These are phyloP conservation scores for Laupala kohalensis DNA, from an alignment of 1,140 invertebrate genomes.

Conservation along the genomic window DNA sequence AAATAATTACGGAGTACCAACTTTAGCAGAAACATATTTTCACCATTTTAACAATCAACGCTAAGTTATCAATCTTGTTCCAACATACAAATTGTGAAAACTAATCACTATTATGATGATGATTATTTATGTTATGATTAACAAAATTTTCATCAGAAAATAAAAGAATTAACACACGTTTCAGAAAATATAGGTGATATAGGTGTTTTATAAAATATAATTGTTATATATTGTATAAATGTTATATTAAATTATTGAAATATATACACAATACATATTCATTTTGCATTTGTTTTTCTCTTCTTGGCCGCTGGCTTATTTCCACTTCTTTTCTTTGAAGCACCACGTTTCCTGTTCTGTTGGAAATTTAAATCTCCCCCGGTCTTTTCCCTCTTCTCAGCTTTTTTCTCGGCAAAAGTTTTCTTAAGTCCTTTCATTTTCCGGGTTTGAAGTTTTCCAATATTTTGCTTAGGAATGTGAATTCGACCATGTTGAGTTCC, in stretches of 20 bases:
- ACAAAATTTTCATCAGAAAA: too few relatives aligned
- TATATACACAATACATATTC: not conserved
- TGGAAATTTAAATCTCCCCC: not conserved
- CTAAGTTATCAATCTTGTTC: too few relatives aligned
- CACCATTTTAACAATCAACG: too few relatives aligned
- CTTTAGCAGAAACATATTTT: too few relatives aligned
- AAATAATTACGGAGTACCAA: too few relatives aligned
- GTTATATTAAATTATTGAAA: not conserved
- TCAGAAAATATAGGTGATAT: not conserved
- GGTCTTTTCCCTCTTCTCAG: not conserved
- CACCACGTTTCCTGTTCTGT: not conserved
- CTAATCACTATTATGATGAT: too few relatives aligned
- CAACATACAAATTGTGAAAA: too few relatives aligned
- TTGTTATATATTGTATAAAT: not conserved
- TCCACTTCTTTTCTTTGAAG: too few relatives aligned
- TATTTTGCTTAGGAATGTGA: constrained; percentile 83
- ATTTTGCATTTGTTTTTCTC: not conserved
- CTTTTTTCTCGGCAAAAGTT: constrained; percentile 45
- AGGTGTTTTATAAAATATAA: not conserved
- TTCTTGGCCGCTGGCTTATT: too few relatives aligned
- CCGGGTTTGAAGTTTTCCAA: constrained; percentile 73
- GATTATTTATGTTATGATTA: too few relatives aligned
- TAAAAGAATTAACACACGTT: not conserved
- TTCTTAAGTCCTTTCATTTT: constrained; percentile 89
- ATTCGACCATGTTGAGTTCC: constrained; percentile 82